Evolutionary conservation across 2,888 invertebrate species (phyloP).

Genomic region (Melieria omissa): DNA sequence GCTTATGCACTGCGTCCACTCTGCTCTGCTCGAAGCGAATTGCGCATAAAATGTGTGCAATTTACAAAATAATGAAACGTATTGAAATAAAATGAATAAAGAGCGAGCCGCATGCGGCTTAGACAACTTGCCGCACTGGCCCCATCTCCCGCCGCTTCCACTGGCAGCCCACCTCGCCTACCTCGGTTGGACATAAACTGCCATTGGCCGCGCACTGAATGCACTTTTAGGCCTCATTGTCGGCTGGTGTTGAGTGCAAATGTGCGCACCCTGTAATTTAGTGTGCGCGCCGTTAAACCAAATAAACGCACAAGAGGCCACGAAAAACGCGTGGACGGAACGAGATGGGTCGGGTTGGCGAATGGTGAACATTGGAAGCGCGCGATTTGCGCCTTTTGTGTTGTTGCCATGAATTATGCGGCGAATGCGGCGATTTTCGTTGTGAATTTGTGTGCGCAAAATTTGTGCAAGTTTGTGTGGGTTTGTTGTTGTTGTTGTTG

Average conservation of each 20-base stretch:
- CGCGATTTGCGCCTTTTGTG: too few species aligned
- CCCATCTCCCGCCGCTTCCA: neutral
- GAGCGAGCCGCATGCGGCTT: conserved; percentile 14
- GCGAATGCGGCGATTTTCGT: too few species aligned
- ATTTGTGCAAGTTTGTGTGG: too few species aligned
- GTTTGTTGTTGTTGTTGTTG: neutral
- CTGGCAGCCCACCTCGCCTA: neutral
- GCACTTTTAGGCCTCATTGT: conserved; percentile 13
- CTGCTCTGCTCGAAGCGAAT: neutral
- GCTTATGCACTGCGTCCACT: conserved; percentile 12
- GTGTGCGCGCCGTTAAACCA: conserved; percentile 15
- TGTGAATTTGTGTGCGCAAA: too few species aligned
- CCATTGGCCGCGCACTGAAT: neutral
- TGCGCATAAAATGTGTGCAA: conserved; percentile 20
- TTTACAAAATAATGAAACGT: conserved; percentile 34
- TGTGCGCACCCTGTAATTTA: conserved; percentile 27
- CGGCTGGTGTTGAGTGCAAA: conserved; percentile 17
- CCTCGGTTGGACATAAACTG: neutral
- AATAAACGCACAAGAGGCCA: neutral
- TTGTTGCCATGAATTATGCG: too few species aligned
- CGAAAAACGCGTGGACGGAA: too few species aligned
- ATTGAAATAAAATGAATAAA: conserved; percentile 34
- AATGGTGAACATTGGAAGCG: too few species aligned
- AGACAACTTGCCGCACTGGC: too few species aligned
- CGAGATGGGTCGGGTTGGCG: too few species aligned